These are phyloP conservation scores for Scomber japonicus DNA, from an alignment of 2,113 vertebrate genomes.

Conservation along the genomic window DNA sequence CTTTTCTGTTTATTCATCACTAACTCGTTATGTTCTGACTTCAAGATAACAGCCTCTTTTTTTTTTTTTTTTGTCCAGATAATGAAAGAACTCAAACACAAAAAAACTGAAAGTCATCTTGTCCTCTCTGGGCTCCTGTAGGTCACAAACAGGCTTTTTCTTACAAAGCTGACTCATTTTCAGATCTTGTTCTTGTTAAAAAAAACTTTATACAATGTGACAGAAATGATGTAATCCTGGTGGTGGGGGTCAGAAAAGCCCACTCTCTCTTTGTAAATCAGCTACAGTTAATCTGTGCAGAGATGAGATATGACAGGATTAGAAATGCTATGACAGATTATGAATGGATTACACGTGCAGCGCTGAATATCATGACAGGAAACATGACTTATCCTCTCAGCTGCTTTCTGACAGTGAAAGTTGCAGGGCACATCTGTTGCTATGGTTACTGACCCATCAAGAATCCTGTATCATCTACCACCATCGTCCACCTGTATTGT, in stretches of 20 bases:
- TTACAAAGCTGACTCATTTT: not conserved
- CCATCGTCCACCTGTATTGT: no score
- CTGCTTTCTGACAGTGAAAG: no score
- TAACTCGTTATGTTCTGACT: no score
- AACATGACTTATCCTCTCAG: not conserved
- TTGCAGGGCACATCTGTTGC: no score
- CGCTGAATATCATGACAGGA: not conserved
- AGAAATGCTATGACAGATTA: constrained; percentile 30
- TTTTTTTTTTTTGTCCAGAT: no score
- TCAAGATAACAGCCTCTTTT: no score
- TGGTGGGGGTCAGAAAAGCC: not conserved
- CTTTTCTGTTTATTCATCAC: no score
- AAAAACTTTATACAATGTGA: not conserved
- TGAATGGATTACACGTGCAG: constrained; percentile 27
- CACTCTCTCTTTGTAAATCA: constrained; percentile 12
- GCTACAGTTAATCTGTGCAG: constrained; percentile 14
- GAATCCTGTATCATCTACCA: no score
- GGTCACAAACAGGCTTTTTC: not conserved
- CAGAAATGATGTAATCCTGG: constrained; percentile 24
- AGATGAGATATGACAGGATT: constrained; percentile 30
- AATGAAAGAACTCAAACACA: no score
- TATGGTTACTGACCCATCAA: no score
- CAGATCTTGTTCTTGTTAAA: not conserved
- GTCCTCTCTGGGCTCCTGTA: not conserved
- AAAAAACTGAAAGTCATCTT: not conserved